A percentile compares a stretch with the other conserved stretches of the same genome.
phyloP scores from a whole-genome alignment of 2,888 invertebrate species.

The Mechanitis messenoides region DNA sequence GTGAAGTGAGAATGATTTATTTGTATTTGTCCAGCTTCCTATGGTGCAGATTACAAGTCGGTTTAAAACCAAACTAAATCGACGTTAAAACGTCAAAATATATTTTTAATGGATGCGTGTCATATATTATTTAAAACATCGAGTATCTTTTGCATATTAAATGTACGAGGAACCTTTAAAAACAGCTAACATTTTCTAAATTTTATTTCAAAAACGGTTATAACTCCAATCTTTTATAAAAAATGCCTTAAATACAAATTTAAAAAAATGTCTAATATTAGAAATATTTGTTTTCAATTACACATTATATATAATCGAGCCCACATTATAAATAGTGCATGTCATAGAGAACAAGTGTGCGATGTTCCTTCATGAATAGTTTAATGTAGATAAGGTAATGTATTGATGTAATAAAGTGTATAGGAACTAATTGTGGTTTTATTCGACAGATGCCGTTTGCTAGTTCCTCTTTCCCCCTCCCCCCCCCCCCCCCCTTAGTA shows the following conservation, averaged over 20 bases:
- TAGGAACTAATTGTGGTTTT: constrained; percentile 7
- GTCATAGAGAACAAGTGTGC: background rate
- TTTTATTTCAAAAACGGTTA: too few species aligned
- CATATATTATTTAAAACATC: background rate
- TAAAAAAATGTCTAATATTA: too few species aligned
- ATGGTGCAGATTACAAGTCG: background rate
- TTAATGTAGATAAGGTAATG: constrained; percentile 19
- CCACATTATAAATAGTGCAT: background rate
- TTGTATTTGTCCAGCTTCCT: background rate
- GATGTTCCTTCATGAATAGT: constrained; percentile 1
- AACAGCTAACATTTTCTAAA: background rate
- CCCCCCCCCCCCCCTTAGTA: too few species aligned
- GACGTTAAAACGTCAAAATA: constrained; percentile 1
- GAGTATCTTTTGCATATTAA: background rate
- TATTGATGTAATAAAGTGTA: constrained; percentile 15
- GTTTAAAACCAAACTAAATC: background rate
- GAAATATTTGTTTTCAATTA: background rate
- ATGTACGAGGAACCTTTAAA: background rate
- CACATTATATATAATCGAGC: background rate
- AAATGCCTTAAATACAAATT: too few species aligned
- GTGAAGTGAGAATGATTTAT: background rate
- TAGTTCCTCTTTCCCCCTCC: too few species aligned
- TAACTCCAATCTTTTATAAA: too few species aligned
- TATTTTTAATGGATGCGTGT: background rate
- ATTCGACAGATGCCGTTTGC: too few species aligned